These are phyloP conservation scores for Poecilia velifera DNA, from an alignment of 2,797 vertebrate genomes.

Conservation along the genomic window DNA sequence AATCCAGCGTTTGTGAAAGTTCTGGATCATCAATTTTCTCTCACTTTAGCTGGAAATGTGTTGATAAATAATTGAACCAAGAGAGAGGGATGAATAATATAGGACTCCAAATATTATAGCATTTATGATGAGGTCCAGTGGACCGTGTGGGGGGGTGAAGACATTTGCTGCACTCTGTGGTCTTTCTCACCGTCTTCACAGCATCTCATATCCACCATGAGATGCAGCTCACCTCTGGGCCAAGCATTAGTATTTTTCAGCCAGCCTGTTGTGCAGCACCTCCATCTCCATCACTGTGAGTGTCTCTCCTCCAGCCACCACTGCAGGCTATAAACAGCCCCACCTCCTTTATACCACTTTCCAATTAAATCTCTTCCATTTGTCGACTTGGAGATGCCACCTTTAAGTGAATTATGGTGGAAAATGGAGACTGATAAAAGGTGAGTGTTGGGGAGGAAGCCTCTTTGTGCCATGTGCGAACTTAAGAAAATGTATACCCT, in stretches of 20 bases:
- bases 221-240: slow-evolving; percentile 31
- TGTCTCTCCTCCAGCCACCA: slow-evolving; percentile 37
- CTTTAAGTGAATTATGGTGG: slow-evolving; percentile 67
- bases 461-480: slow-evolving; percentile 45
- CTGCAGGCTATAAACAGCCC: slow-evolving; percentile 56
- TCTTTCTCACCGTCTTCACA: slow-evolving; percentile 5
- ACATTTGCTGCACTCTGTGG: slow-evolving; percentile 24
- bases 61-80: slow-evolving; percentile 67
- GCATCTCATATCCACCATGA: slow-evolving; percentile 19
- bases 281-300: slow-evolving; percentile 38
- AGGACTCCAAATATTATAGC: slow-evolving; percentile 53
- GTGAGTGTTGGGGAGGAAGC: slow-evolving; percentile 35
- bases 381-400: slow-evolving; percentile 65
- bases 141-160: slow-evolving; percentile 20
- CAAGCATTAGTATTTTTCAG: slow-evolving; percentile 26
- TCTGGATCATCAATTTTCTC: slow-evolving; percentile 69
- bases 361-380: slow-evolving; percentile 73
- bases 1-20: slow-evolving; percentile 61
- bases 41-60: slow-evolving; percentile 55
- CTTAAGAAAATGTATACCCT: slow-evolving; percentile 66
- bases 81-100: slow-evolving; percentile 60
- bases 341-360: slow-evolving; percentile 57
- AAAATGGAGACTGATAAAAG: slow-evolving; percentile 59
- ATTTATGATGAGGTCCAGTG: slow-evolving; percentile 39
- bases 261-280: slow-evolving; percentile 37